Evolutionary conservation across 2,888 invertebrate species (phyloP).

Genomic region (Cantharis lateralis): DNA sequence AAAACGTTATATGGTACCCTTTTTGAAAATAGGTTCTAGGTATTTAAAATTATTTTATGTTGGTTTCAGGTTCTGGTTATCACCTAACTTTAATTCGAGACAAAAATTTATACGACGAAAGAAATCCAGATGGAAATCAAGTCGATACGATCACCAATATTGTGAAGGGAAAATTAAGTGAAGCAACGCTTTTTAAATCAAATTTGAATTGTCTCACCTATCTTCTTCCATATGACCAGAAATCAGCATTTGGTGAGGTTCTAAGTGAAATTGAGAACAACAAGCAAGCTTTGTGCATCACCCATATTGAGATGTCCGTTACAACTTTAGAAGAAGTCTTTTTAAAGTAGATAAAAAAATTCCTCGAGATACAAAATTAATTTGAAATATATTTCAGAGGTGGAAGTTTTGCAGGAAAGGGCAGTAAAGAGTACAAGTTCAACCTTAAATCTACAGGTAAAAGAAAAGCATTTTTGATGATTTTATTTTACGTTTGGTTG

Average conservation of each 20-base stretch:
- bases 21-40: background rate
- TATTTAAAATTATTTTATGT: background rate
- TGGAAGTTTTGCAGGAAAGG: background rate
- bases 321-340: constrained; percentile 95
- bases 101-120: background rate
- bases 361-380: background rate
- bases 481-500: background rate
- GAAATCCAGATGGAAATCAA: background rate
- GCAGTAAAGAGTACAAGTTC: background rate
- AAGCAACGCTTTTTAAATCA: constrained; percentile 48
- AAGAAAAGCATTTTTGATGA: background rate
- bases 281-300: constrained; percentile 66
- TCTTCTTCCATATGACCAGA: constrained; percentile 62
- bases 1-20: constrained; percentile 66
- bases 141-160: constrained; percentile 36
- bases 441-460: background rate
- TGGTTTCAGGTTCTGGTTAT: constrained; percentile 68
- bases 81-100: constrained; percentile 64
- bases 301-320: constrained; percentile 78
- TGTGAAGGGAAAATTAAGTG: constrained; percentile 40
- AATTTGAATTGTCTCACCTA: constrained; percentile 54
- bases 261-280: constrained; percentile 66
- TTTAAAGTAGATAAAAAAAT: constrained; percentile 60
- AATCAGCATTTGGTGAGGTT: constrained; percentile 62
- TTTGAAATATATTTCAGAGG: background rate